Evolutionary conservation across 2,888 invertebrate species (phyloP).

Genomic region (Unio delphinus): DNA sequence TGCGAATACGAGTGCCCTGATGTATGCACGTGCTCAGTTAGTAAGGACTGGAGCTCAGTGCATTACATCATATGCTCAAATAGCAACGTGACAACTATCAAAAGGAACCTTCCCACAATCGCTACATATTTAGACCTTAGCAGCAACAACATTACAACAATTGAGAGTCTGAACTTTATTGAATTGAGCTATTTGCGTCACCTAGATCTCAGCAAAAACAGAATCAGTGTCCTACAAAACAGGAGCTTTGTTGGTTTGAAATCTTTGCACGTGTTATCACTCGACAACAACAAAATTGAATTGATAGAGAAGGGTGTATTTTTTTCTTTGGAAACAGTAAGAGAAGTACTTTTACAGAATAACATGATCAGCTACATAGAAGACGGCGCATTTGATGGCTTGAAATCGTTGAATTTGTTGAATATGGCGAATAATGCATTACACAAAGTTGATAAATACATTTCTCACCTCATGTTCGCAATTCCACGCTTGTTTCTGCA

Average conservation of each 20-base stretch:
- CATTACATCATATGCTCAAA: constrained; percentile 37
- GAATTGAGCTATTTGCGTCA: constrained; percentile 23
- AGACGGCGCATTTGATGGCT: constrained; percentile 31
- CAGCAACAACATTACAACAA: constrained; percentile 36
- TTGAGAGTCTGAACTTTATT: constrained; percentile 29
- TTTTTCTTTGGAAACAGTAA: constrained; percentile 33
- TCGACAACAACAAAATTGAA: constrained; percentile 29
- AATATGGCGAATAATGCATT: constrained; percentile 38
- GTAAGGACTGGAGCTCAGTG: constrained; percentile 20
- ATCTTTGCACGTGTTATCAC: constrained; percentile 24
- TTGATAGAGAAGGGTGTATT: constrained; percentile 36
- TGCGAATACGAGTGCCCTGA: constrained; percentile 52
- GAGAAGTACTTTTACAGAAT: constrained; percentile 35
- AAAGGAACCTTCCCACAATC: constrained; percentile 36
- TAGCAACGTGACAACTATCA: constrained; percentile 28
- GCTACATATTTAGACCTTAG: constrained; percentile 45
- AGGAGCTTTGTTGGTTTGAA: constrained; percentile 48
- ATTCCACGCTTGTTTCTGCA: constrained; percentile 38
- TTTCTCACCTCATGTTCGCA: constrained; percentile 24
- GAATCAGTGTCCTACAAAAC: constrained; percentile 36
- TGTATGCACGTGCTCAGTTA: constrained; percentile 42
- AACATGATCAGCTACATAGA: constrained; percentile 36
- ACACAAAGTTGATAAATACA: constrained; percentile 26
- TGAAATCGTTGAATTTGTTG: constrained; percentile 30
- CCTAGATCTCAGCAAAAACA: constrained; percentile 41